Evolutionary conservation across 1,140 invertebrate species (phyloP), one percentile per base, ranked within the genome.

Genomic region (Odontomachus brunneus): DNA sequence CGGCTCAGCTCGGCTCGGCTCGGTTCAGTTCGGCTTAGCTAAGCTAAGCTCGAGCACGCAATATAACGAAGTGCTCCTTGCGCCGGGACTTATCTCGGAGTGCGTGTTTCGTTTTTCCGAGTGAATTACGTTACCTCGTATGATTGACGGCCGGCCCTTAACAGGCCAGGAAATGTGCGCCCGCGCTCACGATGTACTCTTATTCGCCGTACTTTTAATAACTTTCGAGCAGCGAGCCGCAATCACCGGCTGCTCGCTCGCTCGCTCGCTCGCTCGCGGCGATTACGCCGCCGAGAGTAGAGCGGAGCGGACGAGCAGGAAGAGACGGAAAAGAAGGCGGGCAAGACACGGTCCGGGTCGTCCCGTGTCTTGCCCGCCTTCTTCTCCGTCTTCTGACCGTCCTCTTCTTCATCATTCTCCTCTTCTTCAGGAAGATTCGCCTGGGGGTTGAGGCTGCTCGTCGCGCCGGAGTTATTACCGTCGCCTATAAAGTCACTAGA

Each of bases 401-500:
- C 29, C 5, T 33, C 29, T 33, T 33, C 5, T 3, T 33, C 29
- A 2, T 33, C 29, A 2, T 33, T 5, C 29, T 33, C 29, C 5
- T 33, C 29, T 33, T 5, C 29, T 5, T 33, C 29, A 19, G 12
- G 55, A n/a, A 55, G 19, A 53, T 67, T 69, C 12, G 29, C 17
- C 49, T 15, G 19, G 44, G 65, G 44, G n/a, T n/a, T 44, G 9
- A 48, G 51, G 33, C 22, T 63, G 29, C 24, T n/a, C 5, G 60
- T 75, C 62, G 49, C n/a, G 59, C n/a, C 60, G 14, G 5, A 63
- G 22, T 82, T 82, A 72, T 38, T 74, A 62, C 69, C 55, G 22
- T 59, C 55, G 53, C 15, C 24, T 60, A 72, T 74, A 80, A 80
- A 59, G 63, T 80, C 24, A 48, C 75, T 44, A 71, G 49, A 78